These are phyloP conservation scores for Stegodyphus mimosarum DNA, from an alignment of 1,140 invertebrate genomes.

Conservation along the genomic window DNA sequence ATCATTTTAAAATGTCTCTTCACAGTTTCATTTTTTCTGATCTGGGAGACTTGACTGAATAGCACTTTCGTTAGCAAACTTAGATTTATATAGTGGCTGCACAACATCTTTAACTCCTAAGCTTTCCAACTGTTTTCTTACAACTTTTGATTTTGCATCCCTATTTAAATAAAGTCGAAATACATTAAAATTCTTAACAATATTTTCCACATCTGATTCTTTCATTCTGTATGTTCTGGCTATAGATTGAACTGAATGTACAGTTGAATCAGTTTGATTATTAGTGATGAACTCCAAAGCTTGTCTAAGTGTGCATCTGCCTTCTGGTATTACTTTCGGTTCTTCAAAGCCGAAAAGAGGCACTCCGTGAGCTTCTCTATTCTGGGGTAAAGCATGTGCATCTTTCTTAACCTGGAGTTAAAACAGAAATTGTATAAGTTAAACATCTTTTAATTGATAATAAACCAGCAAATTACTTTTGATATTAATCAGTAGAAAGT, in stretches of 20 bases:
- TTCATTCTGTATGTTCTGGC: slow-evolving; percentile 74
- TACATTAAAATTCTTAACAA: slow-evolving; percentile 23
- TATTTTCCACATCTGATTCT: slow-evolving; percentile 26
- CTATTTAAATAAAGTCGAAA: slow-evolving; percentile 29
- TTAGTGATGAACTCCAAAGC: slow-evolving; percentile 73
- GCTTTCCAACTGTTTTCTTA: background rate
- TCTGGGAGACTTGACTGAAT: background rate
- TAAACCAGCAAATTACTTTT: too few species aligned
- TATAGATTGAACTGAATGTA: slow-evolving; percentile 73
- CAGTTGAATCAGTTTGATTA: slow-evolving; percentile 73
- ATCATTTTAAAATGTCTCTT: background rate
- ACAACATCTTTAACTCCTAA: slow-evolving; percentile 28
- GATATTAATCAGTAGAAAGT: too few species aligned
- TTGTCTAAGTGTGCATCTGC: slow-evolving; percentile 68
- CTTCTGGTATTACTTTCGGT: slow-evolving; percentile 65
- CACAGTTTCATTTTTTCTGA: background rate
- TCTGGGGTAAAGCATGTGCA: slow-evolving; percentile 46
- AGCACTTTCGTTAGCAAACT: slow-evolving; percentile 6
- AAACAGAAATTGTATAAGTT: too few species aligned
- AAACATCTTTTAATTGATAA: too few species aligned
- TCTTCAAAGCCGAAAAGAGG: slow-evolving; percentile 68
- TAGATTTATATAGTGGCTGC: slow-evolving; percentile 10
- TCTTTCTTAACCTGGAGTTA: background rate
- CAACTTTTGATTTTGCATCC: slow-evolving; percentile 17
- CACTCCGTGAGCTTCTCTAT: slow-evolving; percentile 66